A percentile compares a stretch with the other conserved stretches of the same genome.
These are phyloP conservation scores for Hesperia comma DNA, from an alignment of 2,888 invertebrate genomes.

Conservation along the genomic window DNA sequence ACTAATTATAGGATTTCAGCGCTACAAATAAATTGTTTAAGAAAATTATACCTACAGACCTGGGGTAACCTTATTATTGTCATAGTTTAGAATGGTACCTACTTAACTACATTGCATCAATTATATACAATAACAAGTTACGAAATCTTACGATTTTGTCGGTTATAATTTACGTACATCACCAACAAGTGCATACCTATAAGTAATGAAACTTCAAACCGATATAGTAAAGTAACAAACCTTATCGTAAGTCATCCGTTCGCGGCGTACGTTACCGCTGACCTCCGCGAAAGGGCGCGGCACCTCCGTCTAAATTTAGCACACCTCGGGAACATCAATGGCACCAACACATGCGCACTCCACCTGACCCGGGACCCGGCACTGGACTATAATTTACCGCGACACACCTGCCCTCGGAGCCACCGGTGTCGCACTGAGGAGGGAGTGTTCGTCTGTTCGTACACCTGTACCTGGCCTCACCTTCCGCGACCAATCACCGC, in stretches of 20 bases:
- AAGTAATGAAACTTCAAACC: no score
- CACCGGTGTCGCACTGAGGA: slow-evolving; percentile 50
- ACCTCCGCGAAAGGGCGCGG: slow-evolving; percentile 65
- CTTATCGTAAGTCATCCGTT: background rate
- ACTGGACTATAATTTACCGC: slow-evolving; percentile 32
- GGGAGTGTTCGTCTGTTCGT: slow-evolving; percentile 40
- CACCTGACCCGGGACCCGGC: slow-evolving; percentile 41
- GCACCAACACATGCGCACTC: slow-evolving; percentile 80
- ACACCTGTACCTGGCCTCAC: slow-evolving; percentile 74
- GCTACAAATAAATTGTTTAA: no score
- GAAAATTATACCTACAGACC: no score
- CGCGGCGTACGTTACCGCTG: slow-evolving; percentile 35
- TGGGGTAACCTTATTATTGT: no score
- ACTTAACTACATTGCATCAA: no score
- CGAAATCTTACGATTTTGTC: no score
- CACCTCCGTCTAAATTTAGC: slow-evolving; percentile 78
- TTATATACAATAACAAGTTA: no score
- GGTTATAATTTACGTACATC: no score
- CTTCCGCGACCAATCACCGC: slow-evolving; percentile 74
- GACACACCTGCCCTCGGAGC: slow-evolving; percentile 42
- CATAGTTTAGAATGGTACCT: no score
- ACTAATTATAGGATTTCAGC: no score
- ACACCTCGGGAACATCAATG: slow-evolving; percentile 83
- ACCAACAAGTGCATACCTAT: no score
- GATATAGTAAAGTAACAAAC: background rate